phyloP scores from a whole-genome alignment of 2,888 invertebrate species.

The Invenusta paracnida region DNA sequence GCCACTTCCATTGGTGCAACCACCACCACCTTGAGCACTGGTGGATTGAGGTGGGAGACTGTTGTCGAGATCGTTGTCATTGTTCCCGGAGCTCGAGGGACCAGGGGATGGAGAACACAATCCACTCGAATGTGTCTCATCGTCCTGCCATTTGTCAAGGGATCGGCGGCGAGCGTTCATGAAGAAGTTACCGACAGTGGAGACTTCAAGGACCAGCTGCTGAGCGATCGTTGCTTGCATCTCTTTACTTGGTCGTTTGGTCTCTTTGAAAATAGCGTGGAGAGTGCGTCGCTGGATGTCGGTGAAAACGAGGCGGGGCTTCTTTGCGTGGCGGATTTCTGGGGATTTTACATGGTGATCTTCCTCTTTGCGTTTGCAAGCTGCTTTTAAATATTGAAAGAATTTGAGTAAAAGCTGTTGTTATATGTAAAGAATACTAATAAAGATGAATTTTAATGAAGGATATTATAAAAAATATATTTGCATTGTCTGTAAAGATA shows the following conservation, averaged over 20 bases:
- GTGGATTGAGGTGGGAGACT: no score
- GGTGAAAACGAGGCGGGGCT: conserved; percentile 98
- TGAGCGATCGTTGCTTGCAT: conserved; percentile 99
- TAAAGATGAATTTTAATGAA: no score
- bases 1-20: no score
- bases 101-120: neutral
- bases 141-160: conserved; percentile 81
- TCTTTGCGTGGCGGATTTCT: conserved; percentile 67
- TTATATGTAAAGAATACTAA: neutral
- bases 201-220: conserved; percentile 89
- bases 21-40: no score
- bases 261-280: conserved; percentile 99
- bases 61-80: no score
- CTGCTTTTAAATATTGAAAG: neutral
- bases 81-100: conserved; percentile 83
- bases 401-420: neutral
- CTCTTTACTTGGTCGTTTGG: conserved; percentile 96
- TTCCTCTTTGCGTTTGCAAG: conserved; percentile 44
- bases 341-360: conserved; percentile 37
- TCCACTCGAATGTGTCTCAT: neutral
- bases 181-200: conserved; percentile 98
- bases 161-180: conserved; percentile 95
- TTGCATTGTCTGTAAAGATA: no score
- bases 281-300: conserved; percentile 99
- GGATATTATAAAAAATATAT: no score